Evolutionary conservation across 2,797 vertebrate genomes (phyloP).

Genomic region (Anolis apletophallus): DNA sequence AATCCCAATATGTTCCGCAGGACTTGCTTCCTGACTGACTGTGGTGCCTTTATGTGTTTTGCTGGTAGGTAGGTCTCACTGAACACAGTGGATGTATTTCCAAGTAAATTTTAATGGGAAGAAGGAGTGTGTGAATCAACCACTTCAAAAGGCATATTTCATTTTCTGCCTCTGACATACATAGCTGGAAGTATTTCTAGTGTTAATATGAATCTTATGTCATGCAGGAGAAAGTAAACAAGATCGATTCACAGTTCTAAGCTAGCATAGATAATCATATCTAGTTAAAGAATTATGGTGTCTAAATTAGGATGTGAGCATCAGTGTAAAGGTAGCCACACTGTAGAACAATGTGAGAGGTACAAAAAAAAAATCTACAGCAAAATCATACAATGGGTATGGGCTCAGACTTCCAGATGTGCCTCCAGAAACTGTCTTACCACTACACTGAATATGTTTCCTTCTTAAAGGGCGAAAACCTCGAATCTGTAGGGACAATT

Average conservation of each 20-base stretch:
- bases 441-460: not conserved
- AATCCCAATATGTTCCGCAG: not conserved
- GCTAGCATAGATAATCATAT: not conserved
- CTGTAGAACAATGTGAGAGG: not conserved
- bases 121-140: not conserved
- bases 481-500: not conserved
- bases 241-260: not conserved
- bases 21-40: not conserved
- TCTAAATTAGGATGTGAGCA: not conserved
- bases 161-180: not conserved
- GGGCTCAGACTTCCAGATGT: not conserved
- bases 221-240: not conserved
- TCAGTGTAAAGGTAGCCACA: not conserved
- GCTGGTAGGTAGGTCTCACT: not conserved
- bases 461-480: not conserved
- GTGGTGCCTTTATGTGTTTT: not conserved
- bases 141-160: not conserved
- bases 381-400: not conserved
- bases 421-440: not conserved
- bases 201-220: not conserved
- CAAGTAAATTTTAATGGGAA: not conserved
- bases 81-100: not conserved
- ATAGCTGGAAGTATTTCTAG: not conserved
- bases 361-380: too few species aligned
- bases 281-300: not conserved